phyloP scores from a whole-genome alignment of 1,140 invertebrate genomes.

The Bathynomus jamesi region DNA sequence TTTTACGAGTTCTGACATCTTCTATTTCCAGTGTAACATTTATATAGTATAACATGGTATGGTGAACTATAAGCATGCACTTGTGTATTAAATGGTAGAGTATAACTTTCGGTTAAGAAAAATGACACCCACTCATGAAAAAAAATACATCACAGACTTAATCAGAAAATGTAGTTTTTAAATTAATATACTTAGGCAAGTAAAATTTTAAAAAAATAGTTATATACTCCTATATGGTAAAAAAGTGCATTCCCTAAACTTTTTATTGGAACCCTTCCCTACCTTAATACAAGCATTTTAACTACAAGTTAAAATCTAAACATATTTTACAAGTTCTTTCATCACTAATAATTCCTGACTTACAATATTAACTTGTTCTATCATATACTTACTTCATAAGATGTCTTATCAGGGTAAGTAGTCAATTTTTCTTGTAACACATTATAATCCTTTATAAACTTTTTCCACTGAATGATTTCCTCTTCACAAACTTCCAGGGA shows the following conservation, averaged over 20 bases:
- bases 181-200: too few relatives aligned
- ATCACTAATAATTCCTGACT: not conserved
- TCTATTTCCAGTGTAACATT: not conserved
- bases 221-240: not conserved
- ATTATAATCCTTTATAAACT: constrained; percentile 11
- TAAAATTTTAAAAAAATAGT: not conserved
- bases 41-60: not conserved
- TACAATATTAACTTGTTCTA: not conserved
- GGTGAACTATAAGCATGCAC: too few relatives aligned
- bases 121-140: too few relatives aligned
- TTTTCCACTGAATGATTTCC: constrained; percentile 3
- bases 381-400: constrained; percentile 3
- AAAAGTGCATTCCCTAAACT: too few relatives aligned
- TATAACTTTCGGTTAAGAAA: too few relatives aligned
- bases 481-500: not conserved
- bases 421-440: constrained; percentile 9
- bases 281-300: too few relatives aligned
- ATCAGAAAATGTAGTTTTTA: too few relatives aligned
- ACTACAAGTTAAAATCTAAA: not conserved
- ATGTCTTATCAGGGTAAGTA: constrained; percentile 11
- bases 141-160: too few relatives aligned
- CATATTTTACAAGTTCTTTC: not conserved
- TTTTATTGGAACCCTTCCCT: too few relatives aligned
- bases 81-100: too few relatives aligned
- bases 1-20: not conserved